phyloP scores from a whole-genome alignment of 2,113 vertebrate genomes.

The Peromyscus maniculatus region DNA sequence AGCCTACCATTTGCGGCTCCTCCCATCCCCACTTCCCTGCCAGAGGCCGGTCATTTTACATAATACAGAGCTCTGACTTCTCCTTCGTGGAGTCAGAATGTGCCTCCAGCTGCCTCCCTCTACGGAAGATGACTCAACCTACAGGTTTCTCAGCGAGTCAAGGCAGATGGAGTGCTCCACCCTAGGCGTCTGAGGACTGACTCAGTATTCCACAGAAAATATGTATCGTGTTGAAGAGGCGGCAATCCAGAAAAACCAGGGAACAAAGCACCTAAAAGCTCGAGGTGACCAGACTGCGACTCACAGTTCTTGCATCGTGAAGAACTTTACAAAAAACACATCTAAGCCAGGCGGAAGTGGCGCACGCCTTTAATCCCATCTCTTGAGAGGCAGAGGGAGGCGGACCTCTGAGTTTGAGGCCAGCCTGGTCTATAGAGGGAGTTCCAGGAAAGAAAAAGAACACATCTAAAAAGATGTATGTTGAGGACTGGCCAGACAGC shows the following conservation, averaged over 20 bases:
- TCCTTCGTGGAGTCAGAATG: neutral
- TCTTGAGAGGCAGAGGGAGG: neutral
- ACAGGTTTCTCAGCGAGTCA: constrained; percentile 46
- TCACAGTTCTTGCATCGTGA: neutral
- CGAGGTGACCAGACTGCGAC: neutral
- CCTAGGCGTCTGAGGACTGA: neutral
- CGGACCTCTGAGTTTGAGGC: neutral
- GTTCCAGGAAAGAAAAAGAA: neutral
- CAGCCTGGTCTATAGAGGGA: neutral
- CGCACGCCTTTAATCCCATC: neutral
- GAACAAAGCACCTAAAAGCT: constrained; percentile 21
- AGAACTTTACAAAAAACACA: constrained; percentile 15
- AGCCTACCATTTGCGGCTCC: neutral
- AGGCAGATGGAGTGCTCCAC: constrained; percentile 42
- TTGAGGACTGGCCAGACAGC: neutral
- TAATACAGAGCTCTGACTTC: neutral
- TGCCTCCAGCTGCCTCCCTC: constrained; percentile 21
- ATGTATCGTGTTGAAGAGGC: neutral
- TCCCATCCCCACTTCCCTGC: neutral
- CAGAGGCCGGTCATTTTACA: neutral
- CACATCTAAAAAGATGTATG: no score
- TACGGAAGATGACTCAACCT: constrained; percentile 49
- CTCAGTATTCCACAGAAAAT: constrained; percentile 53
- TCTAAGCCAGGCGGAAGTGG: neutral
- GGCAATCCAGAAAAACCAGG: neutral